Base-by-base conservation (phyloP, 1,140 invertebrate genomes). In the Cotesia typhae region DNA sequence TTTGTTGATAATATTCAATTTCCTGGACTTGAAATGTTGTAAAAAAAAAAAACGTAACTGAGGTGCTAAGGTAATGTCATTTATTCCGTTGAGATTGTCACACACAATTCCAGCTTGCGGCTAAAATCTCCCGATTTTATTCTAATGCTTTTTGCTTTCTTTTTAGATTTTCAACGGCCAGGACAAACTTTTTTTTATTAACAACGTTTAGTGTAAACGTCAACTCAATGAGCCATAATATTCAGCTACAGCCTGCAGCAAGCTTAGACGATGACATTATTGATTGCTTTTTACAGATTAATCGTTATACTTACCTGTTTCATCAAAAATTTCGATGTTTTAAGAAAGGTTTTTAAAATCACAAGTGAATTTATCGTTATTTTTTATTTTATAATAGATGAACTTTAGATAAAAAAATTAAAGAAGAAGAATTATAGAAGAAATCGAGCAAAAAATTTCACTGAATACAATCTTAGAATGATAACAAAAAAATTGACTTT, bases 1-100 rank as follows among this genome's bases (percentile, higher is more conserved):
- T 80, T 81, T 72, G 76, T 73, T 63, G 60, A 51, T 69, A 81
- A 78, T 82, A 82, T 83, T 83, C 80, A 81, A 83, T 83, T 82
- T 83, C 80, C 79, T 75, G 65, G 55, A 67, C 76, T 74, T 71
- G 74, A 74, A 76, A 73, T 72, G 74, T 68, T 73, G n/a, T 3
- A 41, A 7, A 52, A 73, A 14, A 14, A 52, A 70, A 63, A 63
- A 51, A 57, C 60, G 57, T 28, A 59, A 28, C 6, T 60, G 6
- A 61, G 61, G 41, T 55, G 61, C 53, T 53, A 70, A 38, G 20
- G 38, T 36, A 67, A 47, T 41, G 68, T 70, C 47, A 71, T 75
- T 70, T 59, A 69, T 51, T 20, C 67, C 41, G 47, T 64, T 36
- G 20, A 61, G 66, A 75, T 75, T 72, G 70, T 72, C 74, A 65